Percentiles rank a stretch among this genome's conserved stretches.
Conservation (phyloP, 2,797 vertebrate genomes). For the Paguma larvata region DNA sequence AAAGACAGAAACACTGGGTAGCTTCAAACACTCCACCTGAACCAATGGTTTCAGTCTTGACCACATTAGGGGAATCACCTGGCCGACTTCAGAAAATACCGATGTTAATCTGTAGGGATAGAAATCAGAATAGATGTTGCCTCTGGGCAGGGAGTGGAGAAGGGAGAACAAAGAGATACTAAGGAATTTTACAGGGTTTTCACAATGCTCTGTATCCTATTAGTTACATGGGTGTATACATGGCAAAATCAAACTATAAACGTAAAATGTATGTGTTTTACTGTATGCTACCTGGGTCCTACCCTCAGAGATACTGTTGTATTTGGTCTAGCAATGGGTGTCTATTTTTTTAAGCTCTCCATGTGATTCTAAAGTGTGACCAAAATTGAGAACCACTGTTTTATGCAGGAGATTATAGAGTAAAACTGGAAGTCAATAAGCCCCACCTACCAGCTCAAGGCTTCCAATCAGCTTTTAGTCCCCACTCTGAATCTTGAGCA, state of each 20-base stretch:
- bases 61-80: background rate
- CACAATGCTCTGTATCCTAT: background rate
- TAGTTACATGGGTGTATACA: background rate
- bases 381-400: slow-evolving; percentile 17
- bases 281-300: background rate
- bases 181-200: slow-evolving; percentile 22
- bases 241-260: slow-evolving; percentile 26
- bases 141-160: background rate
- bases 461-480: background rate
- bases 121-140: slow-evolving; percentile 26
- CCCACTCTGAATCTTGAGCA: background rate
- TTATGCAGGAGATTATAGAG: background rate
- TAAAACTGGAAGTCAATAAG: background rate
- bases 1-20: background rate
- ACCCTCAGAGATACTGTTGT: background rate
- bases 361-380: background rate
- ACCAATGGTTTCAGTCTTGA: background rate
- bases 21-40: background rate
- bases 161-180: background rate
- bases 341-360: background rate
- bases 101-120: background rate
- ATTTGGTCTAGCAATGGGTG: background rate
- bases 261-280: background rate
- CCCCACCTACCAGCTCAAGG: background rate
- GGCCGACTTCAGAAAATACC: slow-evolving; percentile 16